These are phyloP conservation scores for Emydocephalus ijimae DNA, from an alignment of 2,113 vertebrate genomes.

Conservation along the genomic window DNA sequence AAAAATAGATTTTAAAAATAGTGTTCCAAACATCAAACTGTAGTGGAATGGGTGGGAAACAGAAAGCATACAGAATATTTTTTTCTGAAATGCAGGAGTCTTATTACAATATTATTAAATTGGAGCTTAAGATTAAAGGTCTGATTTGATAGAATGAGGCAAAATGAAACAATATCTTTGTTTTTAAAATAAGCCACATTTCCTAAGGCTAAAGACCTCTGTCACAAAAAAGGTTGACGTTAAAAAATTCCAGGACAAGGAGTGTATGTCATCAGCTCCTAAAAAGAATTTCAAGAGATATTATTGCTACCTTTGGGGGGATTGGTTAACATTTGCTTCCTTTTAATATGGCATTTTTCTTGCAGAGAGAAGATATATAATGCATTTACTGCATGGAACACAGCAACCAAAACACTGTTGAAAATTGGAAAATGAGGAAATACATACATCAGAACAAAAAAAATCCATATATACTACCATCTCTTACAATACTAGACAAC, in stretches of 20 bases:
- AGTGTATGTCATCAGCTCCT: neutral
- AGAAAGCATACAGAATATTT: neutral
- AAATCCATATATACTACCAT: neutral
- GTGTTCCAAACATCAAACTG: neutral
- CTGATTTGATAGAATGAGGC: neutral
- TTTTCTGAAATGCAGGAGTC: neutral
- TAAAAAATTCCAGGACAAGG: neutral
- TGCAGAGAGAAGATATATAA: neutral
- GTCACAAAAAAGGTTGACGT: neutral
- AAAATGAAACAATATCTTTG: neutral
- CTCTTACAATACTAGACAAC: too few species aligned
- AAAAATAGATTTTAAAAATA: neutral
- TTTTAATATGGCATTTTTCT: neutral
- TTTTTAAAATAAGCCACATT: neutral
- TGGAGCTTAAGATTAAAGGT: neutral
- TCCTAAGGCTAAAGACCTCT: neutral
- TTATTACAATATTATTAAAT: neutral
- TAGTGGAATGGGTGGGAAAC: neutral
- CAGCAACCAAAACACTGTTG: neutral
- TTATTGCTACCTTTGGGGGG: neutral
- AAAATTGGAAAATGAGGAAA: neutral
- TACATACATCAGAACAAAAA: neutral
- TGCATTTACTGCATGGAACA: neutral
- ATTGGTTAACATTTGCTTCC: neutral
- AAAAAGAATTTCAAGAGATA: neutral